These are phyloP conservation scores for Psettodes erumei DNA, from an alignment of 2,113 vertebrate genomes.

Conservation along the genomic window DNA sequence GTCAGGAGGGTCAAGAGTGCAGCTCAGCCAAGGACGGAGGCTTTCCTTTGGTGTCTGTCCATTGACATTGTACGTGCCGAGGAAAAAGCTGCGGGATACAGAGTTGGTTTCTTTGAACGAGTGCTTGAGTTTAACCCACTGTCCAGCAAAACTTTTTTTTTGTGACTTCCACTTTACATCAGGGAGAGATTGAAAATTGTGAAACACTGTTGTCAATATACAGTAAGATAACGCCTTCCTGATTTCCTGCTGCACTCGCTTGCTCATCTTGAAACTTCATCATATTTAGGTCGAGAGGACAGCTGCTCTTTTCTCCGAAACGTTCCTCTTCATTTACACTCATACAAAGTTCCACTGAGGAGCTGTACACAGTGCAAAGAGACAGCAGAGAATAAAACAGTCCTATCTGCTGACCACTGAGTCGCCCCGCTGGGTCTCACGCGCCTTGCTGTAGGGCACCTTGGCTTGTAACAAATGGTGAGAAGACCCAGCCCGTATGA, in stretches of 20 bases:
- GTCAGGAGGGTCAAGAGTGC: conserved; percentile 87
- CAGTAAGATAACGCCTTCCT: neutral
- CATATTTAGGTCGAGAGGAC: neutral
- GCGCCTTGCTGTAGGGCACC: neutral
- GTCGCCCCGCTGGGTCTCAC: neutral
- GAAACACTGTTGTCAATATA: neutral
- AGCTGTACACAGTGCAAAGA: neutral
- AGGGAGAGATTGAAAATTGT: neutral
- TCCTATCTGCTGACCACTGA: neutral
- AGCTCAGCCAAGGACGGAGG: conserved; percentile 90
- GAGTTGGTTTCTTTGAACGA: neutral
- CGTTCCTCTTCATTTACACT: neutral
- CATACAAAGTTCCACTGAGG: neutral
- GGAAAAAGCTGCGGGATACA: conserved; percentile 87
- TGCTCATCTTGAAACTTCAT: neutral
- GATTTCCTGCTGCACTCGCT: neutral
- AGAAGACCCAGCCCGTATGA: neutral
- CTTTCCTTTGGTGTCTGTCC: conserved; percentile 91
- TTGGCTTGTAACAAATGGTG: neutral
- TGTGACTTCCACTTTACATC: neutral
- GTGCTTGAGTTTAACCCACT: neutral
- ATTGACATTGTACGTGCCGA: conserved; percentile 96
- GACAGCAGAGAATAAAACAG: neutral
- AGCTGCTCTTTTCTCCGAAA: neutral
- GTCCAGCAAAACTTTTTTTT: neutral